These are phyloP conservation scores for Micronycteris hirsuta DNA, from an alignment of 2,113 vertebrate species.

Conservation along the genomic window DNA sequence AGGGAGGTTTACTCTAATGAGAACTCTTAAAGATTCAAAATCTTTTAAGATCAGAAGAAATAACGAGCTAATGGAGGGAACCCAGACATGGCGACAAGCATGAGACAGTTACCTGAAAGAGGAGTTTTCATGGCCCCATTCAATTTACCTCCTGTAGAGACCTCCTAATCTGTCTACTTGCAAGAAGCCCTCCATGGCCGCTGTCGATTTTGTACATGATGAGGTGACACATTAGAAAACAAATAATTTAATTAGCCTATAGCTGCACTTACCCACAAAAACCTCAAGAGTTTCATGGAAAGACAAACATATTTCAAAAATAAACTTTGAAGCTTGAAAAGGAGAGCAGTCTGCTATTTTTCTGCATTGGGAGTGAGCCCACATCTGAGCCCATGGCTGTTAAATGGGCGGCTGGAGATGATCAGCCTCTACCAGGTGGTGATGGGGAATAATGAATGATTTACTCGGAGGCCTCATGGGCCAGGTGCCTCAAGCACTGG, in stretches of 20 bases:
- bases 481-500: background rate
- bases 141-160: background rate
- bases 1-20: background rate
- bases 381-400: background rate
- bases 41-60: background rate
- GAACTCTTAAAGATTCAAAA: background rate
- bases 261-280: background rate
- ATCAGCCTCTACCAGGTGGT: background rate
- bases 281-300: background rate
- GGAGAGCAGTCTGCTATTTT: background rate
- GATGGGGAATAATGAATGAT: background rate
- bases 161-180: background rate
- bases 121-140: background rate
- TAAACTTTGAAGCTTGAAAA: background rate
- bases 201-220: background rate
- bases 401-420: background rate
- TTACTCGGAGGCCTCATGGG: background rate
- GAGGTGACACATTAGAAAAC: background rate
- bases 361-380: background rate
- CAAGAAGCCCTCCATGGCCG: background rate
- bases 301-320: background rate
- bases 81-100: background rate
- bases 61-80: background rate
- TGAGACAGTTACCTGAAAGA: background rate
- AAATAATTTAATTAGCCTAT: background rate